phyloP scores from a whole-genome alignment of 2,888 invertebrate genomes.

The Drosophila parthenogenetica region DNA sequence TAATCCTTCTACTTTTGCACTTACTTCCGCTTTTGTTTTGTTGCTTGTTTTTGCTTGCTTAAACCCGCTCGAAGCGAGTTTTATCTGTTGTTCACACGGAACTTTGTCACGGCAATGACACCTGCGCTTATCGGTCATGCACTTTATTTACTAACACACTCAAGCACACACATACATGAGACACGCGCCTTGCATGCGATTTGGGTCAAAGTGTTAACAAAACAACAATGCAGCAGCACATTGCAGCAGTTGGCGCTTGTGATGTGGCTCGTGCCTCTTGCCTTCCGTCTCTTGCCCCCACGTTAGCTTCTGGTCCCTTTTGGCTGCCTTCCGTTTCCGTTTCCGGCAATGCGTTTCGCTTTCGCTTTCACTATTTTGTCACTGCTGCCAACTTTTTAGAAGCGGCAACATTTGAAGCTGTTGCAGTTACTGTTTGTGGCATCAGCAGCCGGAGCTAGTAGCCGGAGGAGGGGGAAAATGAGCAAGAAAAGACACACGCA shows the following conservation, averaged over 20 bases:
- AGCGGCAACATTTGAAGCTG: conserved; percentile 39
- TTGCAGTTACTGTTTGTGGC: conserved; percentile 7
- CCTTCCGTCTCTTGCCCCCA: conserved; percentile 9
- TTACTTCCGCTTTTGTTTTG: conserved; percentile 2
- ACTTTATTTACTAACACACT: conserved; percentile 28
- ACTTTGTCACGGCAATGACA: conserved; percentile 61
- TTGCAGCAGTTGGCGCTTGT: conserved; percentile 28
- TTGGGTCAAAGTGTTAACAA: conserved; percentile 75
- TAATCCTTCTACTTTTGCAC: conserved; percentile 6
- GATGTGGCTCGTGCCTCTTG: conserved; percentile 3
- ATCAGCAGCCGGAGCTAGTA: background rate
- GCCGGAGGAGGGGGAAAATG: background rate
- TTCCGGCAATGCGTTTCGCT: conserved; percentile 44
- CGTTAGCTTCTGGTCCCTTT: conserved; percentile 29
- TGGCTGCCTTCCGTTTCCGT: conserved; percentile 25
- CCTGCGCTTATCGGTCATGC: conserved; percentile 64
- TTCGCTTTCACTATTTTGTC: conserved; percentile 51
- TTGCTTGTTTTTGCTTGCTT: conserved; percentile 16
- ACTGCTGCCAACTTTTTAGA: conserved; percentile 48
- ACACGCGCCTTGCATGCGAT: conserved; percentile 50
- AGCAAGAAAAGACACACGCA: conserved; percentile 1
- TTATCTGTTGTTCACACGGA: conserved; percentile 46
- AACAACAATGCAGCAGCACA: conserved; percentile 70
- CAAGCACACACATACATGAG: conserved; percentile 5
- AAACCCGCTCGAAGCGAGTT: conserved; percentile 38